A percentile compares a stretch with the other conserved stretches of the same genome.
Conservation (phyloP, 2,113 vertebrate genomes). For the Calypte anna region DNA sequence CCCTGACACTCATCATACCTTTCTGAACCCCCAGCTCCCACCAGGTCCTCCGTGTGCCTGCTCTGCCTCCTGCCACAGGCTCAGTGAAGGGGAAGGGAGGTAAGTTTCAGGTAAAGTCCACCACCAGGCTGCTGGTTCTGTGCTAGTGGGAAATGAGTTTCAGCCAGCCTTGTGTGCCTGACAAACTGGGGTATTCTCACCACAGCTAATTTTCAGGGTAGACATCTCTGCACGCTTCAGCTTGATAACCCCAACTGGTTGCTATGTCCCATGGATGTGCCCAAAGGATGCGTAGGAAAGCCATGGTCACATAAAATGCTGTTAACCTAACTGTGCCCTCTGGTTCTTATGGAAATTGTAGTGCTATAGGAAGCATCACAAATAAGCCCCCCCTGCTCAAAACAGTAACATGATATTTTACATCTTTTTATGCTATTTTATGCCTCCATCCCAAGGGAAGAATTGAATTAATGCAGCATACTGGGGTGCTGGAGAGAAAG, state of each 20-base stretch:
- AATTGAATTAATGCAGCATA: neutral
- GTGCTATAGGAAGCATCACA: neutral
- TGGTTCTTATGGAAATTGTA: neutral
- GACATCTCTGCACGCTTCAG: neutral
- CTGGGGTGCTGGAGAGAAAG: conserved; percentile 14
- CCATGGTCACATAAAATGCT: neutral
- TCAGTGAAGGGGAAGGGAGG: neutral
- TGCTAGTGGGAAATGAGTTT: neutral
- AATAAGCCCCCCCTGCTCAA: neutral
- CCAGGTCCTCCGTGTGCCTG: neutral
- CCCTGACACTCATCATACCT: neutral
- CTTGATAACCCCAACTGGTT: neutral
- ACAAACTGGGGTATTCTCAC: neutral
- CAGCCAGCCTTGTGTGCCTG: neutral
- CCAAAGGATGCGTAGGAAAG: neutral
- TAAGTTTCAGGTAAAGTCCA: neutral
- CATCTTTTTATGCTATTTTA: neutral
- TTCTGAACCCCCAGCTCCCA: neutral
- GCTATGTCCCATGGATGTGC: neutral
- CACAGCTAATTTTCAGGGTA: neutral
- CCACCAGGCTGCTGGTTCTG: neutral
- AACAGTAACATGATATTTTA: neutral
- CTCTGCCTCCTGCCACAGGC: neutral
- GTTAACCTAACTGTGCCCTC: neutral
- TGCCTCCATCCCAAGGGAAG: neutral